Evolutionary conservation across 2,797 vertebrate genomes (phyloP).

Genomic region (Heteromormyrus szaboi): DNA sequence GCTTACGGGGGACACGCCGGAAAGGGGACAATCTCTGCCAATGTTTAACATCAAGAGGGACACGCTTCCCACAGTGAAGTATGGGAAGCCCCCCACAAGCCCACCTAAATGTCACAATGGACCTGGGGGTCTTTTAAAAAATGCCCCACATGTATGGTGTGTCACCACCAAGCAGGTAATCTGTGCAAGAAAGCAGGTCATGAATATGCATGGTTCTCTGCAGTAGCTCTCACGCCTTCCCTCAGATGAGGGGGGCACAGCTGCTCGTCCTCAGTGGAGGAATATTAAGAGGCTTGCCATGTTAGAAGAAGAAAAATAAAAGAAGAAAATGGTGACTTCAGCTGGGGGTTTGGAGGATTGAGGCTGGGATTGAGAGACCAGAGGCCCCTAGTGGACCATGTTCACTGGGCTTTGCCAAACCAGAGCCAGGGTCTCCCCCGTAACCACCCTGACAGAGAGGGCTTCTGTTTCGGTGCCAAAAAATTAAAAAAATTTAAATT

Average conservation of each 20-base stretch:
- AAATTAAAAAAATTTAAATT: background rate
- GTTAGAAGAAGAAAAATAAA: background rate
- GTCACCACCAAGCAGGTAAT: background rate
- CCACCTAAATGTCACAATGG: background rate
- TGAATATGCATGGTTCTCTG: slow-evolving; percentile 9
- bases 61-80: background rate
- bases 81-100: too few relatives aligned
- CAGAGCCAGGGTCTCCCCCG: background rate
- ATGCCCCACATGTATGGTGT: background rate
- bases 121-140: background rate
- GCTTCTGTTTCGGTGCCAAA: background rate
- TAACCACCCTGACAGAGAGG: background rate
- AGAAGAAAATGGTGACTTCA: background rate
- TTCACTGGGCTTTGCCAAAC: background rate
- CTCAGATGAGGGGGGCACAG: background rate
- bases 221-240: background rate
- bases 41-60: background rate
- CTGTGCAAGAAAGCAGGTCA: background rate
- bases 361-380: background rate
- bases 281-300: background rate
- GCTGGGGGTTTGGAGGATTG: background rate
- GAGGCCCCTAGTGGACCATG: background rate
- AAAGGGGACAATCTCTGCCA: background rate
- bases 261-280: background rate
- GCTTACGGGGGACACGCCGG: background rate